Conservation (phyloP, 2,113 vertebrate genomes). For the Lucifuga dentata region DNA sequence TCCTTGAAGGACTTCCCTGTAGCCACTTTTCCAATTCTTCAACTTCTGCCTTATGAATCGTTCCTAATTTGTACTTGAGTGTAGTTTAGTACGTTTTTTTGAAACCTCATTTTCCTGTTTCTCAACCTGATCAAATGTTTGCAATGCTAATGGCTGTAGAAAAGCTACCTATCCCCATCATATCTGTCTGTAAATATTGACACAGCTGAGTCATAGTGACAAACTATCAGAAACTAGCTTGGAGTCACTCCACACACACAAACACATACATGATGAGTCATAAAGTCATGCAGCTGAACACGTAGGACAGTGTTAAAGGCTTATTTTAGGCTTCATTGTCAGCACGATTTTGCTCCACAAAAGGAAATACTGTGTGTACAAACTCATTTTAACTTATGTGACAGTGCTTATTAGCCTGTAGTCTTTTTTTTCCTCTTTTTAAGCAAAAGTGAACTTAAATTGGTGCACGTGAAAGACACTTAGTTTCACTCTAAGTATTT, state of each 20-base stretch:
- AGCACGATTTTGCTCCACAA: conserved; percentile 35
- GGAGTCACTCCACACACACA: conserved; percentile 15
- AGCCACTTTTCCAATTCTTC: conserved; percentile 32
- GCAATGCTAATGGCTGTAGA: neutral
- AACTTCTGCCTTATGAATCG: conserved; percentile 67
- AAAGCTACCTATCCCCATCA: neutral
- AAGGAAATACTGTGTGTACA: conserved; percentile 37
- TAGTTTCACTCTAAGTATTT: neutral
- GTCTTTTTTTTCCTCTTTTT: conserved; percentile 21
- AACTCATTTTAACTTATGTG: conserved; percentile 16
- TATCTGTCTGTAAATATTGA: conserved; percentile 5
- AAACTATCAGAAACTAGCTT: conserved; percentile 43
- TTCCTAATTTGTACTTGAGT: neutral
- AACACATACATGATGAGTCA: neutral
- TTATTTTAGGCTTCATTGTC: conserved; percentile 35
- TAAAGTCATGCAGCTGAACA: conserved; percentile 23
- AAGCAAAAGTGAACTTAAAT: conserved; percentile 76
- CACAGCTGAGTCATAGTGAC: conserved; percentile 46
- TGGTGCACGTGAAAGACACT: neutral
- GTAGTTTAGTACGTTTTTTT: neutral
- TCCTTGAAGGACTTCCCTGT: conserved; percentile 31
- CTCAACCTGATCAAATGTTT: conserved; percentile 33
- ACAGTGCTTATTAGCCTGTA: conserved; percentile 25
- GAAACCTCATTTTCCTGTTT: conserved; percentile 11
- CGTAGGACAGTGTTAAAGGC: conserved; percentile 39